Conservation (phyloP, 92 coral and sea anemone genomes). For the Hydrozoanthus gracilis region DNA sequence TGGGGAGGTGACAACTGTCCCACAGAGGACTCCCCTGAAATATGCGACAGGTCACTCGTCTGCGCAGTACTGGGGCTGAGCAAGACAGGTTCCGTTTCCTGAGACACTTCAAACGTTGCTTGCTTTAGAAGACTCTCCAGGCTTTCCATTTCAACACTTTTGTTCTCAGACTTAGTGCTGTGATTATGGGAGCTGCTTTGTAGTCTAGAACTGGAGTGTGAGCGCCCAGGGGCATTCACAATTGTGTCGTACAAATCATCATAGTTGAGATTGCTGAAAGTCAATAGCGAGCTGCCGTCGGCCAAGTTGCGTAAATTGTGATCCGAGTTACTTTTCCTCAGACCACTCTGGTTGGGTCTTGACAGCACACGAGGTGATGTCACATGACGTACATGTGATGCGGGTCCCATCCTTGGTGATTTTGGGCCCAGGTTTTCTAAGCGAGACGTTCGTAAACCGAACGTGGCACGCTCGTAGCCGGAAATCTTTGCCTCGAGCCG, state of each 20-base stretch:
- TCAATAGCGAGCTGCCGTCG: constrained; percentile 53
- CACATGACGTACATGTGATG: constrained; percentile 82
- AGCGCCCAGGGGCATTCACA: constrained; percentile 47
- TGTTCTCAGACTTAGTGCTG: constrained; percentile 32
- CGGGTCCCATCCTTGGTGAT: constrained; percentile 23
- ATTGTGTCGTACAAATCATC: constrained; percentile 62
- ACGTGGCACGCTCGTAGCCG: constrained; percentile 98
- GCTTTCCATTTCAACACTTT: constrained; percentile 63
- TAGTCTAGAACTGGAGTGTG: constrained; percentile 28
- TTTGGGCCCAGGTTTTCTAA: constrained; percentile 58
- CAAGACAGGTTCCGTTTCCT: constrained; percentile 58
- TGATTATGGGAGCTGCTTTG: constrained; percentile 23
- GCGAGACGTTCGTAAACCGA: constrained; percentile 72
- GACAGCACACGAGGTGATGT: constrained; percentile 79
- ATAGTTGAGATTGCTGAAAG: constrained; percentile 54
- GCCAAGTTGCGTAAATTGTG: constrained; percentile 84
- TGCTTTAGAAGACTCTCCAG: constrained; percentile 67
- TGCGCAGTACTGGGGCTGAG: constrained; percentile 64
- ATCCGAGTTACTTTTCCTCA: constrained; percentile 90
- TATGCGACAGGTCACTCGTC: constrained; percentile 50
- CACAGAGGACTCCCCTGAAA: constrained; percentile 57
- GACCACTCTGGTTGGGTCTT: constrained; percentile 53
- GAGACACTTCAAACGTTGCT: constrained; percentile 66
- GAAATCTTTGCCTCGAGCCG: constrained; percentile 96
- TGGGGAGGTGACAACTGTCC: constrained; percentile 78